Evolutionary conservation across 2,797 vertebrate species (phyloP).

Genomic region (Morus bassanus): DNA sequence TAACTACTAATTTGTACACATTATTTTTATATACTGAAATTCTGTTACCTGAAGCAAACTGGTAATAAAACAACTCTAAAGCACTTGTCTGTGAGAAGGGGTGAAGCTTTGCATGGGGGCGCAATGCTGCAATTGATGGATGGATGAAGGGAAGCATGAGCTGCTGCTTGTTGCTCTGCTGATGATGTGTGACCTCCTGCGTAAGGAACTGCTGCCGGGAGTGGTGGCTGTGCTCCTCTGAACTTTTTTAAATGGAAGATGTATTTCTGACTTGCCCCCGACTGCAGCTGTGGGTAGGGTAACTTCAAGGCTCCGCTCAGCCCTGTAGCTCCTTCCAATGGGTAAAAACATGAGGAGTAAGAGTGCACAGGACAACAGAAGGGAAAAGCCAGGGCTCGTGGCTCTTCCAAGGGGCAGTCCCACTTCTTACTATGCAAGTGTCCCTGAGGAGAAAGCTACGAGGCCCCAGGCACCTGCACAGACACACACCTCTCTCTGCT

Average conservation of each 20-base stretch:
- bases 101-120: not conserved
- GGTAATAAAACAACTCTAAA: slow-evolving; percentile 42
- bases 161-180: not conserved
- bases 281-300: not conserved
- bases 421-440: not conserved
- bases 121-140: rapidly evolving
- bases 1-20: slow-evolving; percentile 64
- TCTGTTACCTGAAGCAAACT: slow-evolving; percentile 38
- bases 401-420: not conserved
- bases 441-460: no score
- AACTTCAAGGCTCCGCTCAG: not conserved
- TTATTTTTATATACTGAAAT: slow-evolving; percentile 66
- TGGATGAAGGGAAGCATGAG: not conserved
- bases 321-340: not conserved
- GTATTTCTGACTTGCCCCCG: not conserved
- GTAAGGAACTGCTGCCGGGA: not conserved
- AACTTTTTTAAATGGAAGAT: no score
- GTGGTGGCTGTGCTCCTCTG: rapidly evolving
- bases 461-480: not conserved
- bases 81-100: not conserved
- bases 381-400: not conserved
- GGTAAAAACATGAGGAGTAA: not conserved
- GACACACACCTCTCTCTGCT: rapidly evolving
- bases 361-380: no score
- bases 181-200: rapidly evolving